Evolutionary conservation across 2,797 vertebrate genomes (phyloP), one percentile per base, ranked within the genome.

Genomic region (Gila robusta): DNA sequence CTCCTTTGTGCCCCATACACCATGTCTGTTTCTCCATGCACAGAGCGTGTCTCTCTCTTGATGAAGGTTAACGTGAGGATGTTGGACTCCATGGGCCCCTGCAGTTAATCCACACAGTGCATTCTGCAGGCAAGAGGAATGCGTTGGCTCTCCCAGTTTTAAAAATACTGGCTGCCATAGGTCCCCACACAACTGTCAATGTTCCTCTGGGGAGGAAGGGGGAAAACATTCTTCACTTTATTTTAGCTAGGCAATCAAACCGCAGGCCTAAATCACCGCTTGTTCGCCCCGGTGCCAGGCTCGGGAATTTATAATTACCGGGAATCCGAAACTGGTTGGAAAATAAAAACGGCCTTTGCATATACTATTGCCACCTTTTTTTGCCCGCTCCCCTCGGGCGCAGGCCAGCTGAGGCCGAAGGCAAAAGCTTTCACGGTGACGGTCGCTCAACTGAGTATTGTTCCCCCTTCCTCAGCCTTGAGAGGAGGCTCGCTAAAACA

Each of bases 401-500:
- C 85, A 89, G 91, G 90, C 88, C 87, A 79, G 76, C 76, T 35
- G 76, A 85, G 47, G 70, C 52, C 26, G 19, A 80, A 80, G 44
- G 83, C 64, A 78, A 84, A 78, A 52, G 64, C 44, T 41, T 79
- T 79, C 17, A 79, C 35, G 21, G 88, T 90, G 88, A 90, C 91
- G 83, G 88, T 91, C 83, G 89, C 92, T 92, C 94, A 96, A 94
- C 89, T 88, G 91, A 89, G 91, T 92, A 95, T 96, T 96, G 94
- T 96, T 94, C 92, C 84, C 81, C 89, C 49, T 90, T 87, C 89
- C 21, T 87, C 90, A 91, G 94, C 92, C 93, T 93, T 93, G 91
- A 93, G 92, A 92, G 92, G 90, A 94, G 94, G 93, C 93, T 87
- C 89, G 91, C 92, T 94, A 95, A 96, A 95, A 92, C 94, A 94